Evolutionary conservation across 1,140 invertebrate genomes (phyloP).

Genomic region (Drosophila varians): DNA sequence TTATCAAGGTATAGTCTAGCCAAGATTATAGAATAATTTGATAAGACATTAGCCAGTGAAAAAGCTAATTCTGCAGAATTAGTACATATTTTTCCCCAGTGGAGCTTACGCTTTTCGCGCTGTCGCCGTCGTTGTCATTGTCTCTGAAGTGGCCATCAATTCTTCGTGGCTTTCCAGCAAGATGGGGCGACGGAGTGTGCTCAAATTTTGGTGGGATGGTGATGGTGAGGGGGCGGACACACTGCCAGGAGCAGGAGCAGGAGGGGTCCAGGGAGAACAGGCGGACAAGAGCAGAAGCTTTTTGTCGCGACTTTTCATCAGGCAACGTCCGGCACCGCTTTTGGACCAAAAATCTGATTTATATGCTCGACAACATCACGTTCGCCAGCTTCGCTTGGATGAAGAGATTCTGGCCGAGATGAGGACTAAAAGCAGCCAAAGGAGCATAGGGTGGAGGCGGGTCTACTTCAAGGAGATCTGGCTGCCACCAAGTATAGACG

Average conservation of each 20-base stretch:
- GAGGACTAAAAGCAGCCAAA: slow-evolving; percentile 15
- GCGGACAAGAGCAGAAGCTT: slow-evolving; percentile 53
- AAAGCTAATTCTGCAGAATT: no score
- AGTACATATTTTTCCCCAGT: not conserved
- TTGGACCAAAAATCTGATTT: slow-evolving; percentile 72
- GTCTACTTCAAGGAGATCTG: slow-evolving; percentile 35
- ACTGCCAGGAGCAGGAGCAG: not conserved
- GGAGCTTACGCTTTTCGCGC: slow-evolving; percentile 1
- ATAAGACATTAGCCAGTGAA: not conserved
- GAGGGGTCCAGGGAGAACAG: not conserved
- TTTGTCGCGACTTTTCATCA: slow-evolving; percentile 77
- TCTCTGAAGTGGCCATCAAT: slow-evolving; percentile 81
- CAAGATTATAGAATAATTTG: not conserved
- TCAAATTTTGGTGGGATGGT: not conserved
- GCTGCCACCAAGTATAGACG: slow-evolving; percentile 10
- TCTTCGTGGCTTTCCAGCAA: slow-evolving; percentile 59
- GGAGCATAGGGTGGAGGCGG: not conserved
- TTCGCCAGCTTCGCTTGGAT: slow-evolving; percentile 33
- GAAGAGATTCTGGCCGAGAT: slow-evolving; percentile 32
- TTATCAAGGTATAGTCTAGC: not conserved
- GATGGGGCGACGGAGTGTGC: not conserved
- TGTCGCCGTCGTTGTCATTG: slow-evolving; percentile 47
- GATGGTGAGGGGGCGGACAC: no score
- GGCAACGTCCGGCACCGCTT: slow-evolving; percentile 42
- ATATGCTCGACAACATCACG: slow-evolving; percentile 75